Percentiles rank a stretch among this genome's conserved stretches.
Conservation (phyloP, 2,797 vertebrate genomes). For the Mergus octosetaceus region DNA sequence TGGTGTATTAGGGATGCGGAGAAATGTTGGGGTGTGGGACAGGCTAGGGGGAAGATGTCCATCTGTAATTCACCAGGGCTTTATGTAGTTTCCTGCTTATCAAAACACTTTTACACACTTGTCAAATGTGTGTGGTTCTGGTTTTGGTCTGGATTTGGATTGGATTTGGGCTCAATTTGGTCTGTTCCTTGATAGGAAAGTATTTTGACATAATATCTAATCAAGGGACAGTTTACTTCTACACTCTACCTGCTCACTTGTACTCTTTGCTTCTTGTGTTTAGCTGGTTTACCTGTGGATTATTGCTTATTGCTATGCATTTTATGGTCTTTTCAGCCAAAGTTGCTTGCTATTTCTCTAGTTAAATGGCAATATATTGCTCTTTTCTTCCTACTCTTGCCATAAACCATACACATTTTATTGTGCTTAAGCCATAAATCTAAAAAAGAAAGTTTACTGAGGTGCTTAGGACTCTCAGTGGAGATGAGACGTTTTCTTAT, state of each 20-base stretch:
- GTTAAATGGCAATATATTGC: background rate
- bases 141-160: background rate
- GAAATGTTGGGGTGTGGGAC: accelerated
- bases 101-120: background rate
- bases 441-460: background rate
- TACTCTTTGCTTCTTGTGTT: background rate
- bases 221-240: background rate
- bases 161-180: background rate
- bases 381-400: background rate
- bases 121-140: background rate
- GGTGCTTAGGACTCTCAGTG: background rate
- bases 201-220: background rate
- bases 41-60: background rate
- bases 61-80: background rate
- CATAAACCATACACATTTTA: background rate
- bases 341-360: background rate
- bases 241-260: background rate
- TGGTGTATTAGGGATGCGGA: background rate
- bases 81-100: background rate
- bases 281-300: background rate
- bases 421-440: background rate
- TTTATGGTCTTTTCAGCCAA: background rate
- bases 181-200: background rate
- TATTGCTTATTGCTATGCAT: background rate
- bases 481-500: background rate